These are phyloP conservation scores for Didymodactylos carnosus DNA, from an alignment of 2,888 invertebrate species.

Conservation along the genomic window DNA sequence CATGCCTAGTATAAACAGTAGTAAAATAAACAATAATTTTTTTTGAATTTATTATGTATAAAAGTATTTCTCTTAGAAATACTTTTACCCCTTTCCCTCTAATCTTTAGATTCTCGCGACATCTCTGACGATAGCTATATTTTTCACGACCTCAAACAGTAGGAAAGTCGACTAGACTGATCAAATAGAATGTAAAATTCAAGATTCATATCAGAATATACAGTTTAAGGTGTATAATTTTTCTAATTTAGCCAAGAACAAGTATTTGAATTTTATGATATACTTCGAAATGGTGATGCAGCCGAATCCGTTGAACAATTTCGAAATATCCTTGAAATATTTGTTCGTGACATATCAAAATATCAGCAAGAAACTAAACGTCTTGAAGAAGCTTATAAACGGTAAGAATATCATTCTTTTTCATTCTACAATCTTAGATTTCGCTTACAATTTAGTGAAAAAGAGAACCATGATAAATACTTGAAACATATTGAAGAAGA, in stretches of 20 bases:
- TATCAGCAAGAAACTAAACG: conserved; percentile 40
- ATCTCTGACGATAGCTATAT: too few relatives aligned
- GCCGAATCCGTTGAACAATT: background rate
- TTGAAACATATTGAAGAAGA: background rate
- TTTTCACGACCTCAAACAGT: too few relatives aligned
- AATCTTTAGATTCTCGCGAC: too few relatives aligned
- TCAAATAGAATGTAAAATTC: too few relatives aligned
- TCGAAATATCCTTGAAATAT: background rate
- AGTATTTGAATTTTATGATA: background rate
- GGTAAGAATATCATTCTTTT: conserved; percentile 24
- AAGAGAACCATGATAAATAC: background rate
- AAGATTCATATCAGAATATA: too few relatives aligned
- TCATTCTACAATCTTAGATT: background rate
- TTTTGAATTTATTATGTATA: too few relatives aligned
- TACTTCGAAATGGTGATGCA: background rate
- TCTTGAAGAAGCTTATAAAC: conserved; percentile 39
- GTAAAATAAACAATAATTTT: too few relatives aligned
- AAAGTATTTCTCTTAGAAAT: too few relatives aligned
- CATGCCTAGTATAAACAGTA: too few relatives aligned
- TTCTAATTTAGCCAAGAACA: background rate
- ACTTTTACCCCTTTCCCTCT: too few relatives aligned
- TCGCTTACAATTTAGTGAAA: background rate
- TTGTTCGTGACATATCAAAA: conserved; percentile 34
- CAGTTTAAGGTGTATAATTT: background rate
- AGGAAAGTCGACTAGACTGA: too few relatives aligned